Evolutionary conservation across 2,113 vertebrate species (phyloP), one percentile per base, ranked within the genome.

Genomic region (Limanda limanda): DNA sequence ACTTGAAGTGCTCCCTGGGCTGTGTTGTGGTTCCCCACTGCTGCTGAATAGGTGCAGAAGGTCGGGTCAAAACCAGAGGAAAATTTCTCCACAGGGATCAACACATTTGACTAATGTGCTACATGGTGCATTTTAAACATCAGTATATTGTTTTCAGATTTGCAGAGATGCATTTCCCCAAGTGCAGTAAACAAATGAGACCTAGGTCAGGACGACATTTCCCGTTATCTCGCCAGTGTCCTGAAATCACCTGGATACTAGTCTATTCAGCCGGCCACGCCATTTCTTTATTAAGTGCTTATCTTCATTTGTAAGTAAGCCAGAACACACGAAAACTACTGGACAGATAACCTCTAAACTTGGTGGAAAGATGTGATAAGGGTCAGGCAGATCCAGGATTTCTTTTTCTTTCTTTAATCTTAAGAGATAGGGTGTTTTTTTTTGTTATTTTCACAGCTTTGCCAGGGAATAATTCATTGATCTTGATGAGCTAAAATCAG

Each of bases 1-100:
- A 63, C 14, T 23, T 59, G 27, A 61, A 76, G 45, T 23, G 17
- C 31, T 78, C 70, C 42, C 65, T 23, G 17, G 24, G 21, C 60
- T 55, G 18, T 2, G 2, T 51, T 48, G 63, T 59, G 59, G 58
- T 58, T 31, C 1, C 11, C 42, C 42, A 60, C 21, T 58, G 40
- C 64, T 48, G 42, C 8, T 67, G 18, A 55, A 64, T 3, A 54
- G 15, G 31, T 65, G 60, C 15, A 71, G 18, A n/a, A 31, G 14
- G 3, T 54, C 8, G 12, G 23, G 27, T 57, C 48, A 55, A 13
- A 61, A 3, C 17, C 15, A 57, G n/a, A 51, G 7, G 0, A 8
- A n/a, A 47, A 64, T 47, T 4, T 40, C 21, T 40, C 59, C 21
- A 48, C 58, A 15, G 68, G 40, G 45, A 66, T 68, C 45, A 48